These are phyloP conservation scores for Plagodis pulveraria DNA, from an alignment of 2,888 invertebrate species.

Conservation along the genomic window DNA sequence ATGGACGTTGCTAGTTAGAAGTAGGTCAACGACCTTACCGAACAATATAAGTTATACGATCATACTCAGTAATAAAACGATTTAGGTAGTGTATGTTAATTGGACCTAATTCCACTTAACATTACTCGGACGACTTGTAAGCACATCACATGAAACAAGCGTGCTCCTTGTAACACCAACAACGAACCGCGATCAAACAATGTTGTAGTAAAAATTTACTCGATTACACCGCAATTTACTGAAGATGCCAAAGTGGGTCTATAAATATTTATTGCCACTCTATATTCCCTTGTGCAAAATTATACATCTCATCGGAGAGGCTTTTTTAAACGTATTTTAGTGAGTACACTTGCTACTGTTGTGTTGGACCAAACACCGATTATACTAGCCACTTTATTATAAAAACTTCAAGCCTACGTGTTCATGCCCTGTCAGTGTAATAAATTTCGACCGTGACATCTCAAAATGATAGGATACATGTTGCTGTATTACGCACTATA, in stretches of 20 bases:
- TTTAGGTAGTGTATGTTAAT: slow-evolving; percentile 66
- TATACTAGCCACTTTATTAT: slow-evolving; percentile 51
- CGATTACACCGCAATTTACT: slow-evolving; percentile 78
- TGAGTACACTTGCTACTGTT: slow-evolving; percentile 62
- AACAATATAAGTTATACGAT: slow-evolving; percentile 57
- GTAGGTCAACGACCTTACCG: slow-evolving; percentile 26
- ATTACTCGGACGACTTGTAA: slow-evolving; percentile 53
- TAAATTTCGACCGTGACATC: slow-evolving; percentile 51
- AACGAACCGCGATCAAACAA: slow-evolving; percentile 26
- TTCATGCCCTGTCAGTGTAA: slow-evolving; percentile 41
- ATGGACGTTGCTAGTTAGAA: slow-evolving; percentile 9
- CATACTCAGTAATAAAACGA: slow-evolving; percentile 70
- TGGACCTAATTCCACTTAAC: slow-evolving; percentile 67
- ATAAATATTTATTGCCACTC: slow-evolving; percentile 79
- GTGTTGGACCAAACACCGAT: slow-evolving; percentile 40
- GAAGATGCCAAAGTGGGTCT: slow-evolving; percentile 69
- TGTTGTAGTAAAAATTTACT: slow-evolving; percentile 68
- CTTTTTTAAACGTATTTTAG: slow-evolving; percentile 56
- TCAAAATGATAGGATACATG: slow-evolving; percentile 57
- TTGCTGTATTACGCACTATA: slow-evolving; percentile 48
- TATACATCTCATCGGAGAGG: slow-evolving; percentile 61
- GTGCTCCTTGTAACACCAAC: slow-evolving; percentile 20
- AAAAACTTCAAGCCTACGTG: slow-evolving; percentile 48
- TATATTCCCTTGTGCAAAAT: slow-evolving; percentile 60
- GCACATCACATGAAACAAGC: slow-evolving; percentile 20